Evolutionary conservation across 2,797 vertebrate species (phyloP), one percentile per base, ranked within the genome.

Genomic region (Tragopan temminckii): DNA sequence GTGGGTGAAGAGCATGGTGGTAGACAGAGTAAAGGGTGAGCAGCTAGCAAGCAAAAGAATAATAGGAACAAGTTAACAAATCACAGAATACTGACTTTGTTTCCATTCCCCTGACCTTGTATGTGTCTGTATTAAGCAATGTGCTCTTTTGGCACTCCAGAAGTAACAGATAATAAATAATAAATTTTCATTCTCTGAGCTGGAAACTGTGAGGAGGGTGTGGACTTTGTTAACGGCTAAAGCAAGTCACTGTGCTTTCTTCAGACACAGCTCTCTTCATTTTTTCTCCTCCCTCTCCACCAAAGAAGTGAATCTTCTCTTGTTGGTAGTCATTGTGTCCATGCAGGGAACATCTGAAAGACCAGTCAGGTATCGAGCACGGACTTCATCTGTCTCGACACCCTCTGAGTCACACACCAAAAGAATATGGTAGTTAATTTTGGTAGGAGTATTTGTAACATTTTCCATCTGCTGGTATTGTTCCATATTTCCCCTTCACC

Each of bases 371-470:
- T 97, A 88, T 21, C 84, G 48, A 77, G 89, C 53, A 79, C 72
- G 92, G 89, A 74, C 93, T 93, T 92, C 70, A 79, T 45, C 80
- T 17, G 9, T 95, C 92, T 93, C 15, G 5, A 91, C 70, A 57
- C 21, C 29, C 77, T 93, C 85, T 96, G 96, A 97, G 91, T 97
- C 96, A 97, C 89, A 68, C 77, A 81, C 89, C 57, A 91, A 84
- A 92, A 96, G 90, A 95, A 91, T 94, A 95, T 80, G 64, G 53
- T 95, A 66, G 92, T 93, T 97, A 95, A 96, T 89, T 95, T 95
- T 95, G 94, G 95, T 94, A 95, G 89, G 92, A 95, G 95, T 89
- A 93, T 79, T 89, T 89, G 96, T 95, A 96, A 97, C 77, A 93
- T 95, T 97, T 97, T 97, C 96, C 95, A 93, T 71, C 85, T 96